Percentiles rank a stretch among this genome's conserved stretches.
Conservation (phyloP, 30 jellyfish, hydroid and myxozoan species). For the Turritopsis rubra region DNA sequence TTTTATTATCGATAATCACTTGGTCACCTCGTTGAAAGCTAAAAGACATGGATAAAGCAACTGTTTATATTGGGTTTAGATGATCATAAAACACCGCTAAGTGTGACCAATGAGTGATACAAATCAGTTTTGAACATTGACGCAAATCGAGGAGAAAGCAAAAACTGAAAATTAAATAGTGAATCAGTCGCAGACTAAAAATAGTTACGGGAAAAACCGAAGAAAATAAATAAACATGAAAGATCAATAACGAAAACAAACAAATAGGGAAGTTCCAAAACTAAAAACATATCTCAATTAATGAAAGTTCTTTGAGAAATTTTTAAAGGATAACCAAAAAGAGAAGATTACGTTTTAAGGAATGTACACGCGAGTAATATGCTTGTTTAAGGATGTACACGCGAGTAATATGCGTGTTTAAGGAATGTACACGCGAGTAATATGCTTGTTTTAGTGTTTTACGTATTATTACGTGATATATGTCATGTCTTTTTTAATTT, state of each 20-base stretch:
- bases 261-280: too few relatives aligned
- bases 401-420: too few relatives aligned
- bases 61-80: not conserved
- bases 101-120: not conserved
- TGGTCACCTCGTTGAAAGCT: slow-evolving; percentile 98
- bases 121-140: not conserved
- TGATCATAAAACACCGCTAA: not conserved
- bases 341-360: too few relatives aligned
- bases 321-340: too few relatives aligned
- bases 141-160: not conserved
- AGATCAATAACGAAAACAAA: not conserved
- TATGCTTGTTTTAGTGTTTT: too few relatives aligned
- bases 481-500: not conserved
- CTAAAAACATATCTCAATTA: too few relatives aligned
- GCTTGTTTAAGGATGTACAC: too few relatives aligned
- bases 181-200: not conserved
- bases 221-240: not conserved
- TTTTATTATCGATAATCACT: slow-evolving; percentile 84
- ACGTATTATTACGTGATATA: not conserved
- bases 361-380: too few relatives aligned
- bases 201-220: not conserved
- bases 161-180: slow-evolving; percentile 6
- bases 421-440: too few relatives aligned
- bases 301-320: too few relatives aligned
- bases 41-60: not conserved